phyloP scores from a whole-genome alignment of 2,888 invertebrate genomes.

The Sarcophaga carnaria region DNA sequence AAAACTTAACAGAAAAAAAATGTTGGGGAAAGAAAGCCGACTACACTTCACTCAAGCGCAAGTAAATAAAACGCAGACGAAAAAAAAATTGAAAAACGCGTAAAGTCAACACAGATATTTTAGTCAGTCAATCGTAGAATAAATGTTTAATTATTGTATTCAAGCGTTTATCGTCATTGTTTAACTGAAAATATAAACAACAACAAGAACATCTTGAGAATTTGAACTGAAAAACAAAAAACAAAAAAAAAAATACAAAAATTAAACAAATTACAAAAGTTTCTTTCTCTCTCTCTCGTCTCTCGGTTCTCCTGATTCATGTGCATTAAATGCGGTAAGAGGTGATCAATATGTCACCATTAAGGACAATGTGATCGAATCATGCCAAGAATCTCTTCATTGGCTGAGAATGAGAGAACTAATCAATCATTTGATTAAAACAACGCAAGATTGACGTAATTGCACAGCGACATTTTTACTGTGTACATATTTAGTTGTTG shows the following conservation, averaged over 20 bases:
- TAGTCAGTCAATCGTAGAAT: constrained; percentile 38
- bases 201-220: constrained; percentile 76
- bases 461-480: neutral
- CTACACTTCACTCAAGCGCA: constrained; percentile 63
- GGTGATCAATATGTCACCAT: constrained; percentile 41
- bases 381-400: constrained; percentile 30
- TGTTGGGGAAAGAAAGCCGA: neutral
- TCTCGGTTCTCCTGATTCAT: neutral
- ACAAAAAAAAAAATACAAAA: too few relatives aligned
- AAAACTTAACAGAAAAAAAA: neutral
- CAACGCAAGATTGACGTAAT: constrained; percentile 51
- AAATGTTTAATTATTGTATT: constrained; percentile 72
- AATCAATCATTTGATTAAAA: constrained; percentile 73
- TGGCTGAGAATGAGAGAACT: constrained; percentile 16
- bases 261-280: neutral
- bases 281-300: neutral
- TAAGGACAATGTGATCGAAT: constrained; percentile 54
- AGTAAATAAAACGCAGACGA: constrained; percentile 49
- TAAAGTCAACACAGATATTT: constrained; percentile 61
- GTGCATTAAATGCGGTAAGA: neutral
- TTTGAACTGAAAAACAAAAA: constrained; percentile 26
- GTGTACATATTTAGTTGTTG: constrained; percentile 43
- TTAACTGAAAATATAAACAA: constrained; percentile 70
- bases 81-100: constrained; percentile 32
- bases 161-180: constrained; percentile 73